These are phyloP conservation scores for Lepidostoma basale DNA, from an alignment of 1,140 invertebrate genomes.

Conservation along the genomic window DNA sequence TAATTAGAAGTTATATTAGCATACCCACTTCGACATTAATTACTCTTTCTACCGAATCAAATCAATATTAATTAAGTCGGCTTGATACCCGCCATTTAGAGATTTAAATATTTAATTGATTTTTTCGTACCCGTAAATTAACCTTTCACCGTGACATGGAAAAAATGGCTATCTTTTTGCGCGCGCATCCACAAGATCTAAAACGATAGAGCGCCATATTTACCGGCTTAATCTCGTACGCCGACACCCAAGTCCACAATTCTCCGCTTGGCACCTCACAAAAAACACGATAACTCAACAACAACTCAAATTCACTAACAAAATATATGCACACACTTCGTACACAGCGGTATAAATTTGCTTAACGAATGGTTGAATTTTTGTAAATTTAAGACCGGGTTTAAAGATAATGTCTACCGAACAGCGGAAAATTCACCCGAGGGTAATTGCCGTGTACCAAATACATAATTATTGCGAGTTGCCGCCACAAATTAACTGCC, in stretches of 20 bases:
- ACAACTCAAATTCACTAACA: too few relatives aligned
- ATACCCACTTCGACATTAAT: too few relatives aligned
- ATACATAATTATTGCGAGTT: slow-evolving; percentile 25
- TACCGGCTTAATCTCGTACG: slow-evolving; percentile 1
- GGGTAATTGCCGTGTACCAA: slow-evolving; percentile 22
- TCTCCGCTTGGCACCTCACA: not conserved
- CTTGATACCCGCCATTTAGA: too few relatives aligned
- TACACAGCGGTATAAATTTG: too few relatives aligned
- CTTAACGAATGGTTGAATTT: too few relatives aligned
- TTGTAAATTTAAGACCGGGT: not conserved
- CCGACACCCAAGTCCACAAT: not conserved
- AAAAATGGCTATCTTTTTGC: slow-evolving; percentile 23
- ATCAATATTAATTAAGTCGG: not conserved
- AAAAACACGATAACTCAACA: slow-evolving; percentile 1
- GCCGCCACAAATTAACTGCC: slow-evolving; percentile 21
- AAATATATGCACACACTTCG: too few relatives aligned
- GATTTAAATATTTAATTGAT: not conserved
- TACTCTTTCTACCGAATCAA: too few relatives aligned
- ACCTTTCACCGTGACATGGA: slow-evolving; percentile 9
- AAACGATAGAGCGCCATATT: slow-evolving; percentile 14
- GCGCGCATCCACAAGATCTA: slow-evolving; percentile 24
- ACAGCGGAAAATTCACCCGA: slow-evolving; percentile 13
- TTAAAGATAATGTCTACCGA: slow-evolving; percentile 20
- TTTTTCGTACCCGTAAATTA: slow-evolving; percentile 1
- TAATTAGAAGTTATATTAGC: too few relatives aligned